Conservation (phyloP, 1,140 invertebrate species). For the Bombus cullumanus region DNA sequence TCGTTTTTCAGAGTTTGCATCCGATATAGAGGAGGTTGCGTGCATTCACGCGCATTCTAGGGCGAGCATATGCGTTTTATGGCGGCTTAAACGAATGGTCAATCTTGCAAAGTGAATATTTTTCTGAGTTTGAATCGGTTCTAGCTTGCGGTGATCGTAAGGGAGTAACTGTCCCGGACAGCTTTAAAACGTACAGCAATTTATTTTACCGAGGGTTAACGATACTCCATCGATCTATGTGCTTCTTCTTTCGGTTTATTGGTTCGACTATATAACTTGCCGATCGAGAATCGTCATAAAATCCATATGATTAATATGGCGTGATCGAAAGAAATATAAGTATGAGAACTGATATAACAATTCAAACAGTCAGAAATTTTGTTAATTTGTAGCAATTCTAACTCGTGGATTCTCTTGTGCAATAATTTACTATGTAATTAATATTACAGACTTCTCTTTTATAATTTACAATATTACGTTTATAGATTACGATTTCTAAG, state of each 20-base stretch:
- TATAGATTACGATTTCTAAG: too few relatives aligned
- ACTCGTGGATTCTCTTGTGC: too few relatives aligned
- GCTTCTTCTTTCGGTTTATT: background rate
- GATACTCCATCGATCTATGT: background rate
- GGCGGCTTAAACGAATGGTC: slow-evolving; percentile 40
- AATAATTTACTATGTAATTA: too few relatives aligned
- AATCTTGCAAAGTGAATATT: slow-evolving; percentile 60
- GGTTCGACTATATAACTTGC: too few relatives aligned
- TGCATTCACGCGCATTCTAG: background rate
- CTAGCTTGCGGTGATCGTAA: background rate
- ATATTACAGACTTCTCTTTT: too few relatives aligned
- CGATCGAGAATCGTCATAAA: background rate
- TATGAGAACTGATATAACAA: background rate
- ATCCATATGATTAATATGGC: too few relatives aligned
- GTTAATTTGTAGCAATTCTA: too few relatives aligned
- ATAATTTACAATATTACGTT: too few relatives aligned
- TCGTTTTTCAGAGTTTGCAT: slow-evolving; percentile 38
- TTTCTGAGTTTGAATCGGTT: background rate
- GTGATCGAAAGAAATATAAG: too few relatives aligned
- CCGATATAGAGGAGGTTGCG: background rate
- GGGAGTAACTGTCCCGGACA: background rate
- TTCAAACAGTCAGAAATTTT: background rate
- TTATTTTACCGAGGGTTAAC: slow-evolving; percentile 4
- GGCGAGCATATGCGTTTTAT: slow-evolving; percentile 47
- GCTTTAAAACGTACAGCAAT: slow-evolving; percentile 4